A percentile compares a stretch with the other conserved stretches of the same genome.
Evolutionary conservation across 2,888 invertebrate genomes (phyloP).

Genomic region (Mamestra brassicae): DNA sequence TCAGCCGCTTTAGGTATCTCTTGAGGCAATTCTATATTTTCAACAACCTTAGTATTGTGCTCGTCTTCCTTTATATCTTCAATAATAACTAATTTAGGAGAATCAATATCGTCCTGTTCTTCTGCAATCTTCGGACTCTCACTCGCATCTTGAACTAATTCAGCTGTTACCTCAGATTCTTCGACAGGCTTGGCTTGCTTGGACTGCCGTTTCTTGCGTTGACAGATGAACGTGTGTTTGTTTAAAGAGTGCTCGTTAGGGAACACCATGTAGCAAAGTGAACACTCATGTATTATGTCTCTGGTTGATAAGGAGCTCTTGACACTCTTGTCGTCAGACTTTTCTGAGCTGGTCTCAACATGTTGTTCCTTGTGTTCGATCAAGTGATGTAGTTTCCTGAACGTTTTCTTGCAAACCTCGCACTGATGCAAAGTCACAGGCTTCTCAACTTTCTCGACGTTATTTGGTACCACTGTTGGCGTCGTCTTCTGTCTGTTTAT

Average conservation of each 20-base stretch:
- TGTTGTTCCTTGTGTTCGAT: constrained; percentile 89
- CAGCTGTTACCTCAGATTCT: constrained; percentile 54
- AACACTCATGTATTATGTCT: constrained; percentile 89
- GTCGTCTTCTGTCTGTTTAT: constrained; percentile 81
- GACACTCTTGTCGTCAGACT: constrained; percentile 86
- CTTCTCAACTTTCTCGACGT: constrained; percentile 73
- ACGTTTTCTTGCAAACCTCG: constrained; percentile 86
- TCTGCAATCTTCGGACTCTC: constrained; percentile 48
- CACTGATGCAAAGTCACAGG: constrained; percentile 79
- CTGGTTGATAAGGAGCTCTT: constrained; percentile 85
- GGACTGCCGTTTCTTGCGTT: constrained; percentile 85
- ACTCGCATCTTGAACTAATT: constrained; percentile 58
- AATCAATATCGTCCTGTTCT: constrained; percentile 52
- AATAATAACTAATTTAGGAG: constrained; percentile 57
- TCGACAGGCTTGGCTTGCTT: constrained; percentile 68
- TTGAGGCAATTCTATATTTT: constrained; percentile 51
- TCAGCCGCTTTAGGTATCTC: constrained; percentile 37
- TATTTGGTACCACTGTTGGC: constrained; percentile 46
- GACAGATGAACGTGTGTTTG: constrained; percentile 85
- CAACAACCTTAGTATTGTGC: constrained; percentile 52
- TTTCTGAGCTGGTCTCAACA: constrained; percentile 83
- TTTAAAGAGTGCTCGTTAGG: constrained; percentile 88
- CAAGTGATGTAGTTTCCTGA: constrained; percentile 85
- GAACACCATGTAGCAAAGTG: constrained; percentile 89
- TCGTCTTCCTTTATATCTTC: constrained; percentile 57